Base-by-base conservation (phyloP, 2,113 vertebrate genomes). In the Climacteris rufus region DNA sequence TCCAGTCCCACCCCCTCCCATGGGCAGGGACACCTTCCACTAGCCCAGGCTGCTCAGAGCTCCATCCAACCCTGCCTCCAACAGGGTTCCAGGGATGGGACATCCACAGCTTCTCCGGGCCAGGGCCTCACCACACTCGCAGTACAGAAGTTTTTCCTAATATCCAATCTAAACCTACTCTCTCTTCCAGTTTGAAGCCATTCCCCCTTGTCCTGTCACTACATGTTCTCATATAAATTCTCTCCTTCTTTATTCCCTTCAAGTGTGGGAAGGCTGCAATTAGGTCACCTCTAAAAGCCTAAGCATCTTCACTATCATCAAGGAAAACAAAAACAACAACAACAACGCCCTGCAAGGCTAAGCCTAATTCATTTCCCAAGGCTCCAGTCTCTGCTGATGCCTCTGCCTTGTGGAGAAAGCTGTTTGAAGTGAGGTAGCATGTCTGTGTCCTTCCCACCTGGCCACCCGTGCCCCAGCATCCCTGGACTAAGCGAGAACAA, bases 281-380 rank as follows among this genome's bases (percentile, higher is more conserved):
- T 63, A 37, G 31, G 49, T 77, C 42, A 56, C 42, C 49, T 35
- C 35, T 63, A 23, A 37, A 23, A 37, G 35, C 31, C 33, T 56
- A 42, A 77, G 35, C 64, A 59, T 11, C 56, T 60, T 77, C 40
- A 33, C 23, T 44, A 10, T 6, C 40, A 66, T 33, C 23, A 19
- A 78, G 53, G 8, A 2, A 33, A n/a, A 53, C 44, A 63, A 49
- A n/a, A 35, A 11, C 30, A 39, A 2, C 10, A 60, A 10, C 15
- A 39, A 53, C 24, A 40, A 21, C 9, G 9, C 9, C 33, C 57
- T 68, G 27, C 19, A 60, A 85, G 28, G 39, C 40, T 87, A 75
- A 60, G 44, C 44, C 37, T 10, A 80, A 65, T 89, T 96, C 42
- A 79, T 95, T 97, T 96, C 88, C 90, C 89, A 91, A 80, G 49